These are phyloP conservation scores for Varecia variegata DNA, from an alignment of 2,797 vertebrate genomes.

Conservation along the genomic window DNA sequence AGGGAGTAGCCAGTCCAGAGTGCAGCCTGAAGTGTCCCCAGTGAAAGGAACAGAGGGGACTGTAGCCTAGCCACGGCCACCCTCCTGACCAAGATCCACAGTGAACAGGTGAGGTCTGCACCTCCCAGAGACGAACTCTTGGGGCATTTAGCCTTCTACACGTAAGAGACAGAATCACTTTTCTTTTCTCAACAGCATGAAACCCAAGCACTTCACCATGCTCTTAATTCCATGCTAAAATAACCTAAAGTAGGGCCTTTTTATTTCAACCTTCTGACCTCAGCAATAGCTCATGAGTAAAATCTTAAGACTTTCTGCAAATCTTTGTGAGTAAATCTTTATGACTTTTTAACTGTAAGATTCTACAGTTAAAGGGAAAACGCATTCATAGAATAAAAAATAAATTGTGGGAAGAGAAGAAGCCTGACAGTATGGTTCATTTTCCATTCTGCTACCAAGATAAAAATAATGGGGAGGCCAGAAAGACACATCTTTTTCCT, in stretches of 20 bases:
- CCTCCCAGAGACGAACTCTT: background rate
- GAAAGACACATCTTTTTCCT: constrained; percentile 32
- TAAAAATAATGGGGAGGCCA: constrained; percentile 20
- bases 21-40: rapidly evolving
- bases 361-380: background rate
- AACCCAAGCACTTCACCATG: background rate
- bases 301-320: background rate
- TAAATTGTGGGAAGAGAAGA: background rate
- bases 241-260: background rate
- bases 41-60: background rate
- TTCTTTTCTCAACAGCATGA: background rate
- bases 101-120: rapidly evolving
- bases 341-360: constrained; percentile 20
- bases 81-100: background rate
- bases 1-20: background rate
- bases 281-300: background rate
- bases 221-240: background rate
- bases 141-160: background rate
- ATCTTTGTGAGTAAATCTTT: background rate
- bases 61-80: rapidly evolving
- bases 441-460: background rate
- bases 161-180: background rate
- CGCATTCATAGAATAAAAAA: background rate
- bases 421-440: background rate
- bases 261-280: background rate